Conservation (phyloP, 2,113 vertebrate species). For the Pycnonotus jocosus region DNA sequence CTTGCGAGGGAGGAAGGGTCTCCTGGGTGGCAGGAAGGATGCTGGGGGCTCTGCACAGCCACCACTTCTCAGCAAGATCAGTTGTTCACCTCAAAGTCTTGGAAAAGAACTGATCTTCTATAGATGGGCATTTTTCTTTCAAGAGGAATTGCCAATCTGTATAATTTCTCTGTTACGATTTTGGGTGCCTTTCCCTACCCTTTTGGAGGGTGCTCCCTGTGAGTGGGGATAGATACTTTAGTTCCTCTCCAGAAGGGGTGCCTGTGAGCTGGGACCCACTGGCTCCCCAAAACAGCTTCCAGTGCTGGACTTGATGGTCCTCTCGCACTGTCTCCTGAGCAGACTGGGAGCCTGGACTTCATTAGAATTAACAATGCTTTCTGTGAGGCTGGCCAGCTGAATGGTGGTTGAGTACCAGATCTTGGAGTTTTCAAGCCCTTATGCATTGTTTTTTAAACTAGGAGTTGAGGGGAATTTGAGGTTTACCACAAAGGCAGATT, state of each 20-base stretch:
- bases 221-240: neutral
- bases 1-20: neutral
- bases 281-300: neutral
- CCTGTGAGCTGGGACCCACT: neutral
- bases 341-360: neutral
- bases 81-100: neutral
- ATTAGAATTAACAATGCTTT: neutral
- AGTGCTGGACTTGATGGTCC: neutral
- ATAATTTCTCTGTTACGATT: neutral
- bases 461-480: neutral
- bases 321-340: accelerated
- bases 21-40: conserved; percentile 22
- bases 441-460: neutral
- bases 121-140: neutral
- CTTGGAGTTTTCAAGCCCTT: neutral
- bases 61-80: neutral
- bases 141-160: neutral
- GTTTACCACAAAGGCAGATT: accelerated
- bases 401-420: neutral
- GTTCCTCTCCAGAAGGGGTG: neutral
- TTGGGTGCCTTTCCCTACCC: neutral
- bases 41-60: neutral
- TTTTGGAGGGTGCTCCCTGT: neutral
- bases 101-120: neutral
- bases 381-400: neutral